A percentile compares a stretch with the other conserved stretches of the same genome.
phyloP scores from a whole-genome alignment of 2,113 vertebrate species.

The Apteryx owenii region DNA sequence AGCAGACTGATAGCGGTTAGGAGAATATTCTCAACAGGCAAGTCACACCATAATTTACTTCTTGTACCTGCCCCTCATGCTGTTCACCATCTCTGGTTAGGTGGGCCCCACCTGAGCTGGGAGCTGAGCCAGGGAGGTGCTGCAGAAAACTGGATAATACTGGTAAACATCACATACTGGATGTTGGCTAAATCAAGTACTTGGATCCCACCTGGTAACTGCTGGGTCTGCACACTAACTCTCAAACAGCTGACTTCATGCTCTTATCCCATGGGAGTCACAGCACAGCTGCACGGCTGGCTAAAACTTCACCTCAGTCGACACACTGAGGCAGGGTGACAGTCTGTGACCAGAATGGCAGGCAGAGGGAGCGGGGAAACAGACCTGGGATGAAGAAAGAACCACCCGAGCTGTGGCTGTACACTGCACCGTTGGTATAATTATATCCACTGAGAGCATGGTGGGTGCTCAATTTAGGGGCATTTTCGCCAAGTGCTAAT shows the following conservation, averaged over 20 bases:
- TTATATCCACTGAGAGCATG: background rate
- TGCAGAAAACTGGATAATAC: background rate
- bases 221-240: background rate
- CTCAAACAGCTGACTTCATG: background rate
- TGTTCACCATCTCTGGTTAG: background rate
- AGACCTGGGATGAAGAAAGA: background rate
- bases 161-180: background rate
- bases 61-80: background rate
- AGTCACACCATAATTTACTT: background rate
- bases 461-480: background rate
- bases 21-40: background rate
- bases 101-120: background rate
- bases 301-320: background rate
- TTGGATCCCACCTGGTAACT: background rate
- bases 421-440: fast-evolving
- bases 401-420: fast-evolving
- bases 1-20: background rate
- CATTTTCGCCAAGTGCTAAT: background rate
- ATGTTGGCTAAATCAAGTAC: background rate
- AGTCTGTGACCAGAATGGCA: background rate
- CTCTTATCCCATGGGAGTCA: background rate
- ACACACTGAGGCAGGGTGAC: background rate
- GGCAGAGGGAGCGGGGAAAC: background rate
- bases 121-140: background rate
- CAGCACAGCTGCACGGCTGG: background rate